Conservation (phyloP, 2,888 invertebrate species). For the Xestia sexstrigata region DNA sequence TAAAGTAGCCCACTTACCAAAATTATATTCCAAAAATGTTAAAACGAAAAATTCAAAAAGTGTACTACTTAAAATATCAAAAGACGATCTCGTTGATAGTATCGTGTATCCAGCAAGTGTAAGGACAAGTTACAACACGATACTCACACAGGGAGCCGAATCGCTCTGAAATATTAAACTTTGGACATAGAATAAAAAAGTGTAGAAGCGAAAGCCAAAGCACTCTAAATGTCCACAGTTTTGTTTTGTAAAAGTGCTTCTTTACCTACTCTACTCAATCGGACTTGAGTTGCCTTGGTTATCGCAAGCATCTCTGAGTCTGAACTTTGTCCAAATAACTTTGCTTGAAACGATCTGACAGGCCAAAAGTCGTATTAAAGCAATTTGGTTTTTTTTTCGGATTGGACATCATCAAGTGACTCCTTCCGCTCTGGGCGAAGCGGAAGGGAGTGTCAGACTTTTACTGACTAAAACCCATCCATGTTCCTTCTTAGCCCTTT, state of each 20-base stretch:
- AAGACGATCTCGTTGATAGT: conserved; percentile 54
- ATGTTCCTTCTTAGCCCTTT: too few relatives aligned
- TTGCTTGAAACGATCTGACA: neutral
- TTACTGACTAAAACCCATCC: too few relatives aligned
- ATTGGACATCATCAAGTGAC: too few relatives aligned
- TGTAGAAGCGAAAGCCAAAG: conserved; percentile 5
- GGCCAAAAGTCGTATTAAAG: too few relatives aligned
- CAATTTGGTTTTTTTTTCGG: too few relatives aligned
- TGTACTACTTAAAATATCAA: conserved; percentile 52
- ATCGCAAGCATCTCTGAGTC: neutral
- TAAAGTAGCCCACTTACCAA: neutral
- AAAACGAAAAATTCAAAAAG: conserved; percentile 30
- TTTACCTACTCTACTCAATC: too few relatives aligned
- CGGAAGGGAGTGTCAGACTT: too few relatives aligned
- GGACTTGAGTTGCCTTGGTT: too few relatives aligned
- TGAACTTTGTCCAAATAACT: neutral
- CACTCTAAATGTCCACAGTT: neutral
- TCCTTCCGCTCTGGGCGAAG: too few relatives aligned
- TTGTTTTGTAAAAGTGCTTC: neutral
- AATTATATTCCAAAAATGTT: neutral
- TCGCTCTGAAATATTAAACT: conserved; percentile 68
- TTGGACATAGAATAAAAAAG: conserved; percentile 34
- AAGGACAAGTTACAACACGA: conserved; percentile 56
- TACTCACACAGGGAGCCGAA: conserved; percentile 65
- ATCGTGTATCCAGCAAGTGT: conserved; percentile 55